A percentile compares a stretch with the other conserved stretches of the same genome.
Evolutionary conservation across 2,113 vertebrate genomes (phyloP).

Genomic region (Podarcis raffonei): DNA sequence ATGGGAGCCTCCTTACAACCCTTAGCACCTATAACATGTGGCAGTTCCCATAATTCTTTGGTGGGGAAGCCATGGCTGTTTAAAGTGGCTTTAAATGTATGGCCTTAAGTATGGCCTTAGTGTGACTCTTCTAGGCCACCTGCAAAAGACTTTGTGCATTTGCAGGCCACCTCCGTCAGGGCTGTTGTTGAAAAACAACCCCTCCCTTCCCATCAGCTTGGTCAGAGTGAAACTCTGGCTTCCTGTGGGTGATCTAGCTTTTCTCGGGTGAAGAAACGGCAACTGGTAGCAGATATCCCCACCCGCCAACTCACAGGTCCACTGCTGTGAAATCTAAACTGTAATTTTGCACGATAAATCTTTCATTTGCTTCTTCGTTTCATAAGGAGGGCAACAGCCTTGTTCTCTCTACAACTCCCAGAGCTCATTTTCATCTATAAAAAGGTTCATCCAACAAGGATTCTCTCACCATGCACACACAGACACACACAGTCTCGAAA

Average conservation of each 20-base stretch:
- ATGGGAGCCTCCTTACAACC: too few species aligned
- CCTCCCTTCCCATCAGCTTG: not conserved
- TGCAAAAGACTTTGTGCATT: too few species aligned
- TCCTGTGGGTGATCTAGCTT: not conserved
- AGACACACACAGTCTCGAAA: too few species aligned
- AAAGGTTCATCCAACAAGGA: not conserved
- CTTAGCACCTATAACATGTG: too few species aligned
- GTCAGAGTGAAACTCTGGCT: slow-evolving; percentile 22
- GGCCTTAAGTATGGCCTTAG: too few species aligned
- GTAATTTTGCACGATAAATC: not conserved
- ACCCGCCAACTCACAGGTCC: not conserved
- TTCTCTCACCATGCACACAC: not conserved
- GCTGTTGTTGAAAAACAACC: not conserved
- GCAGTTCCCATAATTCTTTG: too few species aligned
- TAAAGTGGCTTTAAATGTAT: too few species aligned
- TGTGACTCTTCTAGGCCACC: too few species aligned
- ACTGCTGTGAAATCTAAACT: accelerated
- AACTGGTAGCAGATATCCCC: not conserved
- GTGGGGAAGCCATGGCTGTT: too few species aligned
- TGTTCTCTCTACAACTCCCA: accelerated
- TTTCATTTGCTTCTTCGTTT: accelerated
- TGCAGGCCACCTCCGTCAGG: not conserved
- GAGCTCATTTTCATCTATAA: accelerated
- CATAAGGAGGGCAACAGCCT: not conserved
- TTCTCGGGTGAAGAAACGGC: not conserved